Conservation (phyloP, 2,888 invertebrate species). For the Meliscaeva auricollis region DNA sequence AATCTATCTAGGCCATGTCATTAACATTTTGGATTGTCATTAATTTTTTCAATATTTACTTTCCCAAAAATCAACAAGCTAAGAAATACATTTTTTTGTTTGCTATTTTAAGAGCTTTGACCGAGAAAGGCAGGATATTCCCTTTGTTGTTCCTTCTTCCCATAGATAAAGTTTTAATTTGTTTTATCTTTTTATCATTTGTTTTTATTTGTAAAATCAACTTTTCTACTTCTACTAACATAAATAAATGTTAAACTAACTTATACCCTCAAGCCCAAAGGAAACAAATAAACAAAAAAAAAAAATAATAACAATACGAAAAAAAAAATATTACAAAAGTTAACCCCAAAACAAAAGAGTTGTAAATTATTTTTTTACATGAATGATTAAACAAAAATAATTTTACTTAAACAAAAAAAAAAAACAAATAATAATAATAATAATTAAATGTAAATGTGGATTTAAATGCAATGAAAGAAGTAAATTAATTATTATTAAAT, state of each 20-base stretch:
- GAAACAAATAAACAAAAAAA: conserved; percentile 41
- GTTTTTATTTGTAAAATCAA: conserved; percentile 32
- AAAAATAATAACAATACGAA: conserved; percentile 25
- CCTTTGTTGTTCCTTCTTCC: conserved; percentile 20
- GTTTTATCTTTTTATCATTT: not conserved
- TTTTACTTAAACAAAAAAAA: conserved; percentile 39
- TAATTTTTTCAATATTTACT: not conserved
- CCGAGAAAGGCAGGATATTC: conserved; percentile 53
- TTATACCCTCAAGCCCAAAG: conserved; percentile 52
- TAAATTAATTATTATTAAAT: conserved; percentile 42
- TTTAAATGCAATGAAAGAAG: conserved; percentile 66
- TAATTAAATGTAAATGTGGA: conserved; percentile 62
- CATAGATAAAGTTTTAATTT: conserved; percentile 25
- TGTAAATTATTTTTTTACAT: conserved; percentile 76
- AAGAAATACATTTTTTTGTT: not conserved
- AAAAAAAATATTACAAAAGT: conserved; percentile 45
- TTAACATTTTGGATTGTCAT: not conserved
- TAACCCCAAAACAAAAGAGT: conserved; percentile 55
- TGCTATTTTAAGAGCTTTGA: conserved; percentile 35
- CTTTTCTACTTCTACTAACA: conserved; percentile 65
- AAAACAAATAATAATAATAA: conserved; percentile 26
- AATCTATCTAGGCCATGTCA: not conserved
- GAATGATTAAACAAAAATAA: conserved; percentile 58
- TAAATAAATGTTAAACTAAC: conserved; percentile 33
- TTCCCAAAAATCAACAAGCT: not conserved